phyloP scores from a whole-genome alignment of 53 echinoderm and acorn worm species.

The Patiria pectinifera region DNA sequence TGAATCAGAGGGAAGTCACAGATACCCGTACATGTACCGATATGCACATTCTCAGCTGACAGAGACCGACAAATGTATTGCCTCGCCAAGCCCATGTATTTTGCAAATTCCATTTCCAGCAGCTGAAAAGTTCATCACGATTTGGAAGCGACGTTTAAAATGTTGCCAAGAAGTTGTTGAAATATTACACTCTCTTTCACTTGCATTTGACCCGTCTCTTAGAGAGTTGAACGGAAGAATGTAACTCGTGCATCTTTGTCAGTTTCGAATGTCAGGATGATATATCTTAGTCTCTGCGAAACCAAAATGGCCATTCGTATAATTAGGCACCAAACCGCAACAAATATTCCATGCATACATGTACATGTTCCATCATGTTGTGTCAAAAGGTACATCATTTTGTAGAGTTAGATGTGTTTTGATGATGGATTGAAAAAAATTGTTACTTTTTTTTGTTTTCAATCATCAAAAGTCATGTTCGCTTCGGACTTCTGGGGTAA shows the following conservation, averaged over 20 bases:
- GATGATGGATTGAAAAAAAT: too few species aligned
- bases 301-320: constrained; percentile 26
- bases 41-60: not conserved
- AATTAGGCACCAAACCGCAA: not conserved
- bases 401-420: too few species aligned
- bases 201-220: not conserved
- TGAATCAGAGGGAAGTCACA: too few species aligned
- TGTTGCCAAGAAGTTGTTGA: not conserved
- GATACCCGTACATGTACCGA: too few species aligned
- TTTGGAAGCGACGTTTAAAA: not conserved
- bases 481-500: too few species aligned
- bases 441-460: too few species aligned
- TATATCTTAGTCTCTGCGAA: not conserved
- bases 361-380: too few species aligned
- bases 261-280: not conserved
- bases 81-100: not conserved
- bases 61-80: not conserved
- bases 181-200: not conserved
- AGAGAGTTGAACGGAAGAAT: constrained; percentile 20
- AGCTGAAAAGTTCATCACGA: not conserved
- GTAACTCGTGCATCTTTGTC: constrained; percentile 16
- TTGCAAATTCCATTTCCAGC: not conserved
- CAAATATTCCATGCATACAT: not conserved
- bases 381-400: too few species aligned
- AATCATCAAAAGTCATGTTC: too few species aligned